Percentiles rank a stretch among this genome's conserved stretches.
These are phyloP conservation scores for Ceyx cyanopectus DNA, from an alignment of 2,113 vertebrate genomes.

Conservation along the genomic window DNA sequence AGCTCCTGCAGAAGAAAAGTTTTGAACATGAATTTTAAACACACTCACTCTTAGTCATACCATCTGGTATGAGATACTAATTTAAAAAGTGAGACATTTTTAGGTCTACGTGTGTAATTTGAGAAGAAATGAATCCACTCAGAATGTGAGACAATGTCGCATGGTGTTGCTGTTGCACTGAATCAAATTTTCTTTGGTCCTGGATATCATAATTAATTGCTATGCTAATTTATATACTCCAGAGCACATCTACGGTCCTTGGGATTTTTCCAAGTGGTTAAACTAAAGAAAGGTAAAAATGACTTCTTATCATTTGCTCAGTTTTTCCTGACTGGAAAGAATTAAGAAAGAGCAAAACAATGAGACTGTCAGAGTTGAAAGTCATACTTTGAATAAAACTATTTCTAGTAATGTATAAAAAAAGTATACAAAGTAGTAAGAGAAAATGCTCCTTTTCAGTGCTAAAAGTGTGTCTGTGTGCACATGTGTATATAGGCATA, in stretches of 20 bases:
- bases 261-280: background rate
- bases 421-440: background rate
- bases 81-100: slow-evolving; percentile 49
- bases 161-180: slow-evolving; percentile 50
- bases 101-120: background rate
- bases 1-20: background rate
- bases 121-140: background rate
- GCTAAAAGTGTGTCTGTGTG: background rate
- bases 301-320: background rate
- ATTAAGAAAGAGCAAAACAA: background rate
- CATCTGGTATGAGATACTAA: slow-evolving; percentile 45
- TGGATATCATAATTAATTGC: slow-evolving; percentile 12
- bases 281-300: slow-evolving; percentile 21
- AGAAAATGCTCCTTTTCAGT: background rate
- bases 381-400: background rate
- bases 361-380: background rate
- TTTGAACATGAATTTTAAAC: slow-evolving; percentile 21
- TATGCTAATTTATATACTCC: slow-evolving; percentile 20
- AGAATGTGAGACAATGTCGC: background rate
- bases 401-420: background rate
- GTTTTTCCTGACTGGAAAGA: background rate
- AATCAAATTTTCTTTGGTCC: background rate
- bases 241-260: background rate
- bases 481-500: background rate
- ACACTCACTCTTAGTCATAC: slow-evolving; percentile 16